Base-by-base conservation (phyloP, 2,113 vertebrate species). In the Corythoichthys intestinalis region DNA sequence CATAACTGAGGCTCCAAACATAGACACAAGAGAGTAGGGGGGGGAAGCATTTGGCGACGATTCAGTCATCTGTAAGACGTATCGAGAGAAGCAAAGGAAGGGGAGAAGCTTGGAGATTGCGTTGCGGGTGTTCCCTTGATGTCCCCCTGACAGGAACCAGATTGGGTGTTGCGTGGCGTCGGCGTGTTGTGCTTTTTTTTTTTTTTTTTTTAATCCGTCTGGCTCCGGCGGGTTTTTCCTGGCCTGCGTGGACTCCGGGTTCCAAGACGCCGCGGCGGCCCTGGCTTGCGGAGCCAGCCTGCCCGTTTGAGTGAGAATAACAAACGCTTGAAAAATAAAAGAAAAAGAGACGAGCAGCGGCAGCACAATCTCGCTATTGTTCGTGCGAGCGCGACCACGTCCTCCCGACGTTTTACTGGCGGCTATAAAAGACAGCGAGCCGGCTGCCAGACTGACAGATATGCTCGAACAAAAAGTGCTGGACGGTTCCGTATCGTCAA, bases 41-140 rank as follows among this genome's bases (percentile, higher is more conserved):
- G 77, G 67, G 79, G 63, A 84, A 90, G 87, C 79, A 71, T 87
- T 88, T 93, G 91, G 91, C 90, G 88, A 90, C 78, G 87, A 86
- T 93, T 92, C 91, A 92, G 91, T 91, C 89, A 82, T 91, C 88
- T 88, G 89, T 68, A 81, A 91, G 90, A 90, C 85, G 88, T 90
- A 91, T 90, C 87, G 70, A 80, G 67, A 71, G 58, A 75, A 47
- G 72, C 57, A 4, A 72, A 56, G 74, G 74, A 76, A 75, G 70
- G 87, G 84, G 87, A 87, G 81, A 86, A 78, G 74, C 81, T 90
- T 86, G 87, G 86, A 91, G 92, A 91, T 91, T 92, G 91, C 91
- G 73, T 92, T 92, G 91, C 91, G 91, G 92, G 92, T 93, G 91
- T 93, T 92, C 91, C 86, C 91, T 91, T 93, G 91, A 93, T 92